These are phyloP conservation scores for Volucella zonaria DNA, from an alignment of 2,888 invertebrate species.

Conservation along the genomic window DNA sequence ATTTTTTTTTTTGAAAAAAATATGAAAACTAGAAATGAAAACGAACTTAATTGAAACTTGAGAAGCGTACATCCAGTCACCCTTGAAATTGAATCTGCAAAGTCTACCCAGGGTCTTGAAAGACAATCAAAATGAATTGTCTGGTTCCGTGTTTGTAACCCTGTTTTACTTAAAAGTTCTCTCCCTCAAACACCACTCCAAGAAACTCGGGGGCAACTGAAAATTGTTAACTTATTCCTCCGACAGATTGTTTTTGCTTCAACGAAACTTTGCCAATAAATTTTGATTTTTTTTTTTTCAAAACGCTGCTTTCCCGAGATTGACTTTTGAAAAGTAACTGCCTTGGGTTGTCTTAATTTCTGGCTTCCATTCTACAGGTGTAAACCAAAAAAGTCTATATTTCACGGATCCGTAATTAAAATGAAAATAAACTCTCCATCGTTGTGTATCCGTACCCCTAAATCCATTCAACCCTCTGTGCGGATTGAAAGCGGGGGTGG, in stretches of 20 bases:
- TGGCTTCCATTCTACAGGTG: slow-evolving; percentile 22
- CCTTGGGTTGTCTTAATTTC: too few species aligned
- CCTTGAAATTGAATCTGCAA: background rate
- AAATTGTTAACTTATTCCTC: slow-evolving; percentile 29
- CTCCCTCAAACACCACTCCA: background rate
- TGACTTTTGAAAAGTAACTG: slow-evolving; percentile 11
- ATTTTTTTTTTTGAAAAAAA: too few species aligned
- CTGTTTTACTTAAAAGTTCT: background rate
- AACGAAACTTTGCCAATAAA: slow-evolving; percentile 39
- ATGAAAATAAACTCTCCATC: background rate
- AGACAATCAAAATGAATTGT: slow-evolving; percentile 31
- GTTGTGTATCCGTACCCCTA: too few species aligned
- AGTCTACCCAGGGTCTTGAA: background rate
- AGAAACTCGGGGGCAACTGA: background rate
- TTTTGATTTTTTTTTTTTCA: slow-evolving; percentile 13
- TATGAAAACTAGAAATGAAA: background rate
- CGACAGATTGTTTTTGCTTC: too few species aligned
- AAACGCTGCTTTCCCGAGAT: slow-evolving; percentile 10
- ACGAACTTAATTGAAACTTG: slow-evolving; percentile 19
- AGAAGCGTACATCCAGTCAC: background rate
- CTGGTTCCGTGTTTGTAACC: slow-evolving; percentile 2
- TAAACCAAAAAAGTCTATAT: slow-evolving; percentile 29
- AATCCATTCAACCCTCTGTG: background rate
- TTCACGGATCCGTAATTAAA: slow-evolving; percentile 19
- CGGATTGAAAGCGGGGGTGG: background rate